Evolutionary conservation across 2,888 invertebrate species (phyloP).

Genomic region (Lucinisca nassula): DNA sequence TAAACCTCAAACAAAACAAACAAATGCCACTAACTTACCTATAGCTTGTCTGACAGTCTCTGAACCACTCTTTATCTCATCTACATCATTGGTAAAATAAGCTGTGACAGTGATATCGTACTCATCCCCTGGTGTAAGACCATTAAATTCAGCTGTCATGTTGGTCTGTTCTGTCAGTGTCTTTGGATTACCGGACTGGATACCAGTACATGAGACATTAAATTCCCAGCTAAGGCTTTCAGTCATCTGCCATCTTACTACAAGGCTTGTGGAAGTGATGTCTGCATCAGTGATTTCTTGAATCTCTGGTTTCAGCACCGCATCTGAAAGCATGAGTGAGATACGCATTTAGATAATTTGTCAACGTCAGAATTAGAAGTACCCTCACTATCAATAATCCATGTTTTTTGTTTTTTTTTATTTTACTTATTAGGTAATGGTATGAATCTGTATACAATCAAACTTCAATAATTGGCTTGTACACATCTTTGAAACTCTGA

Average conservation of each 20-base stretch:
- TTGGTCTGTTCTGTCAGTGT: background rate
- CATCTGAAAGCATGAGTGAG: background rate
- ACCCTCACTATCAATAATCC: too few species aligned
- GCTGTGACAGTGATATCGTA: background rate
- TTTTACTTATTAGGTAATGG: too few species aligned
- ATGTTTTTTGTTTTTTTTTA: too few species aligned
- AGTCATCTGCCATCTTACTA: background rate
- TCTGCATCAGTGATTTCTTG: background rate
- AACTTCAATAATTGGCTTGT: too few species aligned
- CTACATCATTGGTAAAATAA: slow-evolving; percentile 1
- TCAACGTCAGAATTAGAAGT: too few species aligned
- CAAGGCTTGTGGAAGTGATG: background rate
- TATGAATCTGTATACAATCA: too few species aligned
- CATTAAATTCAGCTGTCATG: background rate
- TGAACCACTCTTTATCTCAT: background rate
- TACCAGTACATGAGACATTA: background rate
- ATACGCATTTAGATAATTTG: too few species aligned
- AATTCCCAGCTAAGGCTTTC: background rate
- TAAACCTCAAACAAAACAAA: too few species aligned
- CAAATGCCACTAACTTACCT: too few species aligned
- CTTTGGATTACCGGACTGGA: background rate
- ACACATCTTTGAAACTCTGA: too few species aligned
- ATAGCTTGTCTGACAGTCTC: background rate
- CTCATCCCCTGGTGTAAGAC: background rate
- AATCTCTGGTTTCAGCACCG: background rate